Evolutionary conservation across 2,113 vertebrate species (phyloP).

Genomic region (Scomber japonicus): DNA sequence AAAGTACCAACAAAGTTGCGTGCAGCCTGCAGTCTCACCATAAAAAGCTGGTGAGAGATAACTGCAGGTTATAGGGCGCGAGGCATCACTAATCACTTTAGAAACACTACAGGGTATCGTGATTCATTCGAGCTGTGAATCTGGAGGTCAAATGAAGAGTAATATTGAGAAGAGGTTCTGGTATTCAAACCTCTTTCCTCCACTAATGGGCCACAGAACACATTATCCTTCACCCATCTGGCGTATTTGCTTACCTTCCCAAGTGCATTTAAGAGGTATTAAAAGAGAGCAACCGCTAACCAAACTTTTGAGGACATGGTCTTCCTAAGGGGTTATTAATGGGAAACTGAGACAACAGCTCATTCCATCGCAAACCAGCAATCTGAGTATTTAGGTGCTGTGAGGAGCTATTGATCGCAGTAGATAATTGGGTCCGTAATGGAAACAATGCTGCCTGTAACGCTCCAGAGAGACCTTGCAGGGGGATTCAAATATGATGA

Average conservation of each 20-base stretch:
- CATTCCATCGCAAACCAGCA: slow-evolving; percentile 51
- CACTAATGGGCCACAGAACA: slow-evolving; percentile 71
- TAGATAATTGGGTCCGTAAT: slow-evolving; percentile 71
- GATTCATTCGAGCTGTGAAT: slow-evolving; percentile 55
- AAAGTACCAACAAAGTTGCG: background rate
- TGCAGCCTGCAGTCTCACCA: background rate
- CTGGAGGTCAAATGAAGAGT: slow-evolving; percentile 70
- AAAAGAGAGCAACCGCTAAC: slow-evolving; percentile 50
- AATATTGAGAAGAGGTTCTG: slow-evolving; percentile 60
- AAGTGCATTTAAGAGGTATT: slow-evolving; percentile 41
- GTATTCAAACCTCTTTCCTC: slow-evolving; percentile 58
- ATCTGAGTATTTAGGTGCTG: slow-evolving; percentile 54
- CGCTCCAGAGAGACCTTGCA: slow-evolving; percentile 31
- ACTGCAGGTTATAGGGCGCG: slow-evolving; percentile 41
- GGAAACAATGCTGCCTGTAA: slow-evolving; percentile 60
- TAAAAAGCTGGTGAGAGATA: slow-evolving; percentile 16
- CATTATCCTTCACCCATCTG: slow-evolving; percentile 73
- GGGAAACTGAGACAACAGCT: slow-evolving; percentile 62
- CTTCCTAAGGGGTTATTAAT: slow-evolving; percentile 55
- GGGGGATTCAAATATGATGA: slow-evolving; percentile 63
- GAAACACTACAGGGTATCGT: slow-evolving; percentile 55
- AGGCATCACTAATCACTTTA: slow-evolving; percentile 61
- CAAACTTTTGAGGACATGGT: slow-evolving; percentile 70
- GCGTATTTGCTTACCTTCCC: slow-evolving; percentile 59
- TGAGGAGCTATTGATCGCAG: slow-evolving; percentile 69